Evolutionary conservation across 2,797 vertebrate species (phyloP), one percentile per base, ranked within the genome.

Genomic region (Miichthys miiuy): DNA sequence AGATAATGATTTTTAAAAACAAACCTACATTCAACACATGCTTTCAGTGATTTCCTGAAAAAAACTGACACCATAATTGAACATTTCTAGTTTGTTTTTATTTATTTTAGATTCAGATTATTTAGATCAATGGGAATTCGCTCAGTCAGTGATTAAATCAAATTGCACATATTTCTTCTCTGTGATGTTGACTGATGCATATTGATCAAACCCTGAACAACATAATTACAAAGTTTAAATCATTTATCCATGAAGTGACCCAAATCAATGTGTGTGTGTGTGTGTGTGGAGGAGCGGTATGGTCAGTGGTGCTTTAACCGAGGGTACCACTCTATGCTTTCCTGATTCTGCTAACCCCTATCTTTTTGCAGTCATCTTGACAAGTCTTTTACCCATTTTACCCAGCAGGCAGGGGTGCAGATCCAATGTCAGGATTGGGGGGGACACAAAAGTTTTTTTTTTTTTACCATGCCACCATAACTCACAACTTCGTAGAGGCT

Each of bases 341-440:
- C 95, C 95, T 96, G 95, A 95, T 92, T 93, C 95, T 93, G 51
- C 94, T 95, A 94, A 94, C 96, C 94, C 27, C 69, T 64, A 96
- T 97, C 95, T 97, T 97, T 97, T 96, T 94, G 95, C 94, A 97
- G 96, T 97, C 96, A 95, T 46, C 34, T 20, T 95, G 95, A 95
- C 89, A 6, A 48, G 54, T 95, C 94, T 95, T 96, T 96, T 94
- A 94, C 95, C 93, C 77, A 67, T 95, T 96, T 96, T 94, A 94
- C 95, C 93, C 77, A 67, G 79, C 84, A 81, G 76, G 72, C 75
- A 27, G 25, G 25, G 25, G 25, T 27, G 25, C 3, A 27, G 25
- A 27, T 2, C 25, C 2, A 3, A 27, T 27, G 25, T 27, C 3
- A 27, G 25, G 25, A 27, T 27, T 27, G 25, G 25, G 25, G 25